A percentile compares a stretch with the other conserved stretches of the same genome.
Conservation (phyloP, 2,797 vertebrate genomes). For the Nasua narica region DNA sequence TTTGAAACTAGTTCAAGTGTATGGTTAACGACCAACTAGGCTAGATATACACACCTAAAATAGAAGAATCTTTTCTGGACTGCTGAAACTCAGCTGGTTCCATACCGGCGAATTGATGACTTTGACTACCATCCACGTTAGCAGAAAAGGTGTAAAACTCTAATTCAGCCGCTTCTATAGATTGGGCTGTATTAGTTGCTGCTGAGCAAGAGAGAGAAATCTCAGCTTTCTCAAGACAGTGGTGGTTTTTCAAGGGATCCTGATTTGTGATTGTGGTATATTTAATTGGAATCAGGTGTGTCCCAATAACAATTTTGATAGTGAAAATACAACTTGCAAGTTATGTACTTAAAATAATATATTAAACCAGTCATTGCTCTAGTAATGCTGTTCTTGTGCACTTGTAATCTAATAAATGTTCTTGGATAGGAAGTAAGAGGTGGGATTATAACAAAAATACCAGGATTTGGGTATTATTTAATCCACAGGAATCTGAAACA, state of each 20-base stretch:
- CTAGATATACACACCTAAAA: not conserved
- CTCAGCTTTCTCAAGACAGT: not conserved
- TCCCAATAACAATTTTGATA: not conserved
- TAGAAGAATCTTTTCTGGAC: not conserved
- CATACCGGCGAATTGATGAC: not conserved
- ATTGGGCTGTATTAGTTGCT: not conserved
- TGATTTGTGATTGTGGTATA: fast-evolving
- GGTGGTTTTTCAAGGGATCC: not conserved
- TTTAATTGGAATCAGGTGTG: not conserved
- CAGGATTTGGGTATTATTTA: not conserved
- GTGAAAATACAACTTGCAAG: not conserved
- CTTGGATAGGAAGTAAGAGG: not conserved
- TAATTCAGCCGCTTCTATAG: not conserved
- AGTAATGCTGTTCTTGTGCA: not conserved
- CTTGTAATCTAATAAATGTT: not conserved
- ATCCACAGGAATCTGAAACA: not conserved
- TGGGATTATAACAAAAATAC: not conserved
- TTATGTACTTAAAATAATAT: not conserved
- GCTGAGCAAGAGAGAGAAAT: not conserved
- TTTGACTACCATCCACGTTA: not conserved
- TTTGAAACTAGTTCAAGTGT: not conserved
- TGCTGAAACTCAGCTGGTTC: not conserved
- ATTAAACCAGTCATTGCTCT: not conserved
- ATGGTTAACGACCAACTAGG: not conserved
- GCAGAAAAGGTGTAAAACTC: not conserved